These are phyloP conservation scores for Ochlodes sylvanus DNA, from an alignment of 2,888 invertebrate species.

Conservation along the genomic window DNA sequence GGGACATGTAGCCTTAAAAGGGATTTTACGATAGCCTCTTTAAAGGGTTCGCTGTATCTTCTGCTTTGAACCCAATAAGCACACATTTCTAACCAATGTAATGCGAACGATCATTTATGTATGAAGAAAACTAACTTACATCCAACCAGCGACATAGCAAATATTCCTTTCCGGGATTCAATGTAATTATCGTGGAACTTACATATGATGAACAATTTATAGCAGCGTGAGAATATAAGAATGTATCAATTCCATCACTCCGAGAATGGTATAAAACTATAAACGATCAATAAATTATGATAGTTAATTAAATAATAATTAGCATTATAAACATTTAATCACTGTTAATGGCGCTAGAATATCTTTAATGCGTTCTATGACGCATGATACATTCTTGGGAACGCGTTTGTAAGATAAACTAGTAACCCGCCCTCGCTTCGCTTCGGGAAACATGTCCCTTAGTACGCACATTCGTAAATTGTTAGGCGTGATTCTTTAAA, in stretches of 20 bases:
- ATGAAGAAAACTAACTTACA: neutral
- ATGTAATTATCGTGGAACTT: neutral
- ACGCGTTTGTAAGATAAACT: neutral
- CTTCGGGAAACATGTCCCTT: no score
- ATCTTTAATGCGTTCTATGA: conserved; percentile 15
- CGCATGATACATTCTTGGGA: neutral
- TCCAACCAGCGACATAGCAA: neutral
- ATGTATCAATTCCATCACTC: conserved; percentile 11
- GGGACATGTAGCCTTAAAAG: neutral
- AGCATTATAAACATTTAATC: neutral
- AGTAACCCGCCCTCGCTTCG: no score
- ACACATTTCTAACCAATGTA: no score
- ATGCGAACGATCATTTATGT: no score
- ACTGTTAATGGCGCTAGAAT: conserved; percentile 25
- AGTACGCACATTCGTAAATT: no score
- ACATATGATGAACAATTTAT: neutral
- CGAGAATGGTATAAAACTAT: neutral
- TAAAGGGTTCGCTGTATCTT: neutral
- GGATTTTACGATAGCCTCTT: neutral
- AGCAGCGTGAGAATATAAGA: conserved; percentile 5
- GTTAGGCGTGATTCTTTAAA: no score
- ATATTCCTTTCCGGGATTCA: neutral
- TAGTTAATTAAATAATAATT: conserved; percentile 20
- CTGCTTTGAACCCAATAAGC: neutral
- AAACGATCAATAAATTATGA: neutral